Evolutionary conservation across 1,140 invertebrate genomes (phyloP), one percentile per base, ranked within the genome.

Genomic region (Plectrocnemia conspersa): DNA sequence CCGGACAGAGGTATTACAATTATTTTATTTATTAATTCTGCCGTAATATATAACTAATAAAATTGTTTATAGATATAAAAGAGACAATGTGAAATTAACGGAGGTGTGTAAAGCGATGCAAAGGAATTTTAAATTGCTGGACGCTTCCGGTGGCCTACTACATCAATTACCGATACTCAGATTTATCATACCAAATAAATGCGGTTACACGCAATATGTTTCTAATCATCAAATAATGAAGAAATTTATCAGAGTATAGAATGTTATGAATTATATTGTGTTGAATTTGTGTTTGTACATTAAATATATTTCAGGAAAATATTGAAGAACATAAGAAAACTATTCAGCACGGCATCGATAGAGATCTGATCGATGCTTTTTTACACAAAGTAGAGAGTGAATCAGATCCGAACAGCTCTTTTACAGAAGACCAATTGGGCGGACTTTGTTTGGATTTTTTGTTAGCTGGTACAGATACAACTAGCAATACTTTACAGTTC

Each of bases 401-500:
- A 22, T 9, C 42, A 50, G 21, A 42, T 45, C n/a, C 52, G 15
- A 33, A 48, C 25, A 21, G 22, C 9, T 42, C 27, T 5, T 60
- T 56, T 24, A 44, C 53, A 36, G 81, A 81, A 32, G 77, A 86
- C 67, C 81, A 84, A 66, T 66, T 88, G 7, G 64, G 83, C 45
- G 73, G 83, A 0, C 63, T 86, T 1, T 83, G 84, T 58, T 61
- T 84, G 52, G 85, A 88, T 64, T 70, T 88, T 32, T 80, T 88
- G 24, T 74, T 85, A 65, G 85, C 83, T 45, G 85, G 85, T 4
- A 76, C 81, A 2, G 83, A 87, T 64, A 85, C 85, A 0, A 85
- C 84, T 0, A 80, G 76, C 38, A 85, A 82, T 57, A 81, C 82
- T 0, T 65, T 84, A 4, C 73, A 76, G 0, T 82, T 79, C 61